These are phyloP conservation scores for Rhinichthys klamathensis DNA, from an alignment of 2,113 vertebrate species.

Conservation along the genomic window DNA sequence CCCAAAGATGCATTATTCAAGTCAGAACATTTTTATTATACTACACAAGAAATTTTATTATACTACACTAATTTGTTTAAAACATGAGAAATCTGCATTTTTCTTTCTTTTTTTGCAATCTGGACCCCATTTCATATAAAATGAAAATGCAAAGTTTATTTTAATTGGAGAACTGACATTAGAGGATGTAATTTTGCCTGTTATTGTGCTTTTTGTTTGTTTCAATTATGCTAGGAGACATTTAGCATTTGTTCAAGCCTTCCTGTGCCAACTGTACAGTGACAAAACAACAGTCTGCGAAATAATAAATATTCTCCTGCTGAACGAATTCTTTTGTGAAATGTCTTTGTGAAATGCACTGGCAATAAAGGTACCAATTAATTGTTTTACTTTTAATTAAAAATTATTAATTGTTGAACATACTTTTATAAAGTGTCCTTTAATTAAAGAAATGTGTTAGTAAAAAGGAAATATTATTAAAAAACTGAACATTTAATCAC, in stretches of 20 bases:
- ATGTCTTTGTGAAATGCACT: constrained; percentile 1
- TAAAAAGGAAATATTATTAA: not conserved
- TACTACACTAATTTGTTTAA: not conserved
- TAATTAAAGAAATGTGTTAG: not conserved
- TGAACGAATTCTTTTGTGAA: not conserved
- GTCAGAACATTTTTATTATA: not conserved
- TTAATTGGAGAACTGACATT: not conserved
- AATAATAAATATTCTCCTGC: constrained; percentile 48
- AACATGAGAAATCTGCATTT: not conserved
- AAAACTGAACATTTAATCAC: not conserved
- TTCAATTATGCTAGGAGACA: constrained; percentile 39
- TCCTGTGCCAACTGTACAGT: constrained; percentile 45
- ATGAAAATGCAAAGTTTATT: constrained; percentile 17
- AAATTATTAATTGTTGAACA: too few relatives aligned
- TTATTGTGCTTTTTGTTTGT: constrained; percentile 44
- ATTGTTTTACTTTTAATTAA: too few relatives aligned
- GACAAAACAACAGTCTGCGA: constrained; percentile 18
- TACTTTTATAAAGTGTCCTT: not conserved
- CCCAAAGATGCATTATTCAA: not conserved
- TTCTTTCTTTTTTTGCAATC: not conserved
- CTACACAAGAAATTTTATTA: not conserved
- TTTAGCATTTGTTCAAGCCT: constrained; percentile 47
- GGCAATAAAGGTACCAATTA: not conserved
- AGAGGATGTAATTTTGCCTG: constrained; percentile 5
- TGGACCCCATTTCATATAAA: not conserved